Percentiles rank a stretch among this genome's conserved stretches.
These are phyloP conservation scores for Xestia xanthographa DNA, from an alignment of 2,888 invertebrate species.

Conservation along the genomic window DNA sequence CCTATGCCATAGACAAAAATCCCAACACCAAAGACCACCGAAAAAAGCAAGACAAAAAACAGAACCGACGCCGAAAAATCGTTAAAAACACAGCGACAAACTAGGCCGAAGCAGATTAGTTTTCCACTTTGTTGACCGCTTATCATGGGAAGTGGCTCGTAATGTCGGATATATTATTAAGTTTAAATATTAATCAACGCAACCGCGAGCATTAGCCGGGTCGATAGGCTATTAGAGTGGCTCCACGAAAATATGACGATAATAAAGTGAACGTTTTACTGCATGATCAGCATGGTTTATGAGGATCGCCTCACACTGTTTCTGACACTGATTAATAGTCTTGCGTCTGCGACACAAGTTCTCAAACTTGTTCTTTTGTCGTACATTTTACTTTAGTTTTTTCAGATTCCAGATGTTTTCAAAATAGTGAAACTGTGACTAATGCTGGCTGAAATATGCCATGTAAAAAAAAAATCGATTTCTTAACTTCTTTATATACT, in stretches of 20 bases:
- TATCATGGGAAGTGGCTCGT: constrained; percentile 39
- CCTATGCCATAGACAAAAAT: neutral
- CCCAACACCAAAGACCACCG: neutral
- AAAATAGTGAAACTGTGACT: neutral
- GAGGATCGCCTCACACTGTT: constrained; percentile 39
- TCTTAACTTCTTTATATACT: neutral
- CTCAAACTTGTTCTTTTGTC: constrained; percentile 23
- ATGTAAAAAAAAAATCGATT: too few species aligned
- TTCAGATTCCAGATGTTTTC: neutral
- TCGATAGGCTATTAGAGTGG: constrained; percentile 72
- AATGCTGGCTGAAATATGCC: neutral
- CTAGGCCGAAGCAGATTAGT: constrained; percentile 37
- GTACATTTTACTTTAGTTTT: neutral
- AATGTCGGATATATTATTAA: constrained; percentile 57
- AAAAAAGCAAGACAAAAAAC: neutral
- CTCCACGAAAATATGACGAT: constrained; percentile 51
- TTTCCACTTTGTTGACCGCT: constrained; percentile 22
- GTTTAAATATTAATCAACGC: constrained; percentile 69
- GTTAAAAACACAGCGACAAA: constrained; percentile 10
- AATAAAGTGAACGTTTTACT: constrained; percentile 48
- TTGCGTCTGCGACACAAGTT: constrained; percentile 19
- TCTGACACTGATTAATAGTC: constrained; percentile 55
- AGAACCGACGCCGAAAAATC: neutral
- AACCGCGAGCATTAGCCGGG: constrained; percentile 63
- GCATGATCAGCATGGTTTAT: constrained; percentile 47